Evolutionary conservation across 1,140 invertebrate genomes (phyloP).

Genomic region (Mizuhopecten yessoensis): DNA sequence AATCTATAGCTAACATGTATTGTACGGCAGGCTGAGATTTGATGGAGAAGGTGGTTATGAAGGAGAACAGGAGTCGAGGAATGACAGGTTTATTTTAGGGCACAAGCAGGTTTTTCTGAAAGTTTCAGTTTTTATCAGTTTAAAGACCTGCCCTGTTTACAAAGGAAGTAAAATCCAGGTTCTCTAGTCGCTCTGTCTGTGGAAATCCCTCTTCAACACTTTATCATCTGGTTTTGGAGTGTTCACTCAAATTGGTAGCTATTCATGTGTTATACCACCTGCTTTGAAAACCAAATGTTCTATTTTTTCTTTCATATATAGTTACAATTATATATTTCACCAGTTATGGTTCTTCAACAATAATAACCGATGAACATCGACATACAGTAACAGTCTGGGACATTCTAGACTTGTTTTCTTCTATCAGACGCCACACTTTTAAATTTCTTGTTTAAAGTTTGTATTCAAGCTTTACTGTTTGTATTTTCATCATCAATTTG

Average conservation of each 20-base stretch:
- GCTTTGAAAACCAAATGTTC: not conserved
- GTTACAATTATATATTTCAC: not conserved
- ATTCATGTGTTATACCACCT: not conserved
- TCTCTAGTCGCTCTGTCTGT: not conserved
- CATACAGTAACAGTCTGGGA: too few species aligned
- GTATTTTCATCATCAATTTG: not conserved
- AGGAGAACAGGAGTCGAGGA: not conserved
- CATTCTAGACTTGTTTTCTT: too few species aligned
- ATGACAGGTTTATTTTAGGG: constrained; percentile 13
- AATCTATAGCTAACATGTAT: not conserved
- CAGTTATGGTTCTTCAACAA: too few species aligned
- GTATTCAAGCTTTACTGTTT: not conserved
- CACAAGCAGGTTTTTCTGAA: not conserved
- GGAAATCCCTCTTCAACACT: not conserved
- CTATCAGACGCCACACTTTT: too few species aligned
- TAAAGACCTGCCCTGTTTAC: constrained; percentile 21
- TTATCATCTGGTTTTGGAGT: not conserved
- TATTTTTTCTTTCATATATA: not conserved
- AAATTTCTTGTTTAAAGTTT: too few species aligned
- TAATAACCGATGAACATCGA: too few species aligned
- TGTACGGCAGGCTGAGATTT: not conserved
- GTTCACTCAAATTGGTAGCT: not conserved
- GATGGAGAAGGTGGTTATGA: constrained; percentile 23
- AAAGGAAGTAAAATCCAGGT: constrained; percentile 16
- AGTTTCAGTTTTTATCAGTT: constrained; percentile 28